Base-by-base conservation (phyloP, 2,113 vertebrate genomes). In the Numida meleagris region DNA sequence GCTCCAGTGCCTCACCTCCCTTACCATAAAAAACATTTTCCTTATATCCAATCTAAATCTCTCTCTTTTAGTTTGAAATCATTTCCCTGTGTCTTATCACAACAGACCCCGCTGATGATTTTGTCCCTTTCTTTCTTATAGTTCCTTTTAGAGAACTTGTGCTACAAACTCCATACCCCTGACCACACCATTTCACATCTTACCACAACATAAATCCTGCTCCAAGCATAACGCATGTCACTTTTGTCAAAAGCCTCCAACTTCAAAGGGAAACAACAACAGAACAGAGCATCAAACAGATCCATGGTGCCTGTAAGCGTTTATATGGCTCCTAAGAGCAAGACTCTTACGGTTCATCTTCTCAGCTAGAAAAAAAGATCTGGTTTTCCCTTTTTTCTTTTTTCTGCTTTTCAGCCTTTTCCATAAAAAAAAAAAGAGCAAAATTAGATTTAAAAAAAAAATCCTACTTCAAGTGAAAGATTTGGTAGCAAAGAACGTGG, bases 241-340 rank as follows among this genome's bases (percentile, higher is more conserved):
- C 67, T 93, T 90, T 25, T 38, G 51, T 87, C 62, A 91, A 70
- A 89, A 89, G 36, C 79, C 50, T 87, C 53, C 78, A 48, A 72
- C 94, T 93, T 96, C 94, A 93, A 93, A 90, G 81, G 27, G 24
- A 94, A 96, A 45, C 31, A 2, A 2, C 58, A 89, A 59, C 62
- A 63, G 45, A 92, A 72, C 12, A 8, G 58, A 79, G 55, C 48
- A 93, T 90, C 83, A 89, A 66, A 82, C 14, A 62, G 48, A 85
- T 92, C 62, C 55, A 38, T 33, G 40, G 58, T 24, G 40, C 70
- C 92, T 65, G 42, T 93, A 84, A 94, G 76, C 84, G 63, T 92
- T 95, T 92, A 72, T 84, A 89, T 94, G 61, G 42, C 17, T 95
- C 61, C 65, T 89, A 88, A 92, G 65, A 92, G 70, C 45, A 89